phyloP scores from a whole-genome alignment of 2,888 invertebrate genomes.

The Caenorhabditis imperialis region DNA sequence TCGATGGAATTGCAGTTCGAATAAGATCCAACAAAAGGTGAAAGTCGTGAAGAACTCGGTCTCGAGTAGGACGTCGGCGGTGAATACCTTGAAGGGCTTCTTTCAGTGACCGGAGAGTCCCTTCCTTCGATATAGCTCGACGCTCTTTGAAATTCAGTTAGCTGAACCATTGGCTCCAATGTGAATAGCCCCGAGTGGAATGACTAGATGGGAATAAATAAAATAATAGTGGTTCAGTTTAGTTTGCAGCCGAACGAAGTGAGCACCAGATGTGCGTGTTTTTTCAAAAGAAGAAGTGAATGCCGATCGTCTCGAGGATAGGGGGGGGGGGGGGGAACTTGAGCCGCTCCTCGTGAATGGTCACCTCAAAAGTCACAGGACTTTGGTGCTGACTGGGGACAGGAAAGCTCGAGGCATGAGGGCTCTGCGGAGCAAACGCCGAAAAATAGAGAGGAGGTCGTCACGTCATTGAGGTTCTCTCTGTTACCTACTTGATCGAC shows the following conservation, averaged over 20 bases:
- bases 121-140: conserved; percentile 24
- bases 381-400: conserved; percentile 46
- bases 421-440: conserved; percentile 17
- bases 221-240: conserved; percentile 35
- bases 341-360: conserved; percentile 45
- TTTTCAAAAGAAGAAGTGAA: conserved; percentile 13
- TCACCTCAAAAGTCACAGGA: conserved; percentile 48
- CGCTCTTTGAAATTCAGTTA: conserved; percentile 36
- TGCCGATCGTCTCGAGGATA: not conserved
- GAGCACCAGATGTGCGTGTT: conserved; percentile 27
- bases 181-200: not conserved
- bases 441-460: conserved; percentile 25
- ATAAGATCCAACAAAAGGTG: conserved; percentile 47
- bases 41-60: conserved; percentile 39
- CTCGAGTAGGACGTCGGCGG: conserved; percentile 22
- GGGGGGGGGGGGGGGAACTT: conserved; percentile 3
- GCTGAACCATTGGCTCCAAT: conserved; percentile 32
- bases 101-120: conserved; percentile 10
- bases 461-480: not conserved
- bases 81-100: conserved; percentile 21
- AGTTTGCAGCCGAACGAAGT: conserved; percentile 8
- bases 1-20: conserved; percentile 49
- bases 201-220: not conserved
- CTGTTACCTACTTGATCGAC: too few species aligned
- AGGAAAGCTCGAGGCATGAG: conserved; percentile 10